A percentile compares a stretch with the other conserved stretches of the same genome.
Evolutionary conservation across 2,888 invertebrate species (phyloP).

Genomic region (Kryphioiulus occultus): DNA sequence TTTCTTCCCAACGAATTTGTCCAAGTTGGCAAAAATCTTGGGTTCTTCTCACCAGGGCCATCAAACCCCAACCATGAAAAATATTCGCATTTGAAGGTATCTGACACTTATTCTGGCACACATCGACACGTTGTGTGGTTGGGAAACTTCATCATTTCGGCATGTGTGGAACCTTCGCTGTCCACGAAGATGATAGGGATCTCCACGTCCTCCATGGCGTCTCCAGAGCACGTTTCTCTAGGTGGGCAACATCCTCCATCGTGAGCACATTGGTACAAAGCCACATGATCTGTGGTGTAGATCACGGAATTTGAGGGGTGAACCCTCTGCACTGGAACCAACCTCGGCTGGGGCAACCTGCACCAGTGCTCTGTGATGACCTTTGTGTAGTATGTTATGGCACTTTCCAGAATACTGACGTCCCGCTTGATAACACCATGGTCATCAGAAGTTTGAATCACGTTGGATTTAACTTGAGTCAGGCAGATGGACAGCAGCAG

Average conservation of each 20-base stretch:
- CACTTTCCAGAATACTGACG: not conserved
- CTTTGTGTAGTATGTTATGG: constrained; percentile 3
- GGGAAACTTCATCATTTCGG: constrained; percentile 1
- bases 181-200: constrained; percentile 10
- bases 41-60: too few species aligned
- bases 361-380: not conserved
- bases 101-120: not conserved
- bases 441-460: not conserved
- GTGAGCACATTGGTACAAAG: constrained; percentile 29
- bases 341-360: not conserved
- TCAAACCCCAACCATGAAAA: too few species aligned
- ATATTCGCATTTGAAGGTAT: not conserved
- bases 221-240: not conserved
- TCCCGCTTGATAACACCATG: not conserved
- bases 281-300: constrained; percentile 16
- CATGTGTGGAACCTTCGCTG: not conserved
- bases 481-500: not conserved
- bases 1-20: too few species aligned
- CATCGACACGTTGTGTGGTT: constrained; percentile 43
- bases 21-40: too few species aligned
- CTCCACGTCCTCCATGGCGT: not conserved
- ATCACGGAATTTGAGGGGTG: not conserved
- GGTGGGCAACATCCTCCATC: constrained; percentile 33
- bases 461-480: not conserved
- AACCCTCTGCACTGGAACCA: constrained; percentile 3